Evolutionary conservation across 64 coral and sea anemone species (phyloP).

Genomic region (Porites lutea): DNA sequence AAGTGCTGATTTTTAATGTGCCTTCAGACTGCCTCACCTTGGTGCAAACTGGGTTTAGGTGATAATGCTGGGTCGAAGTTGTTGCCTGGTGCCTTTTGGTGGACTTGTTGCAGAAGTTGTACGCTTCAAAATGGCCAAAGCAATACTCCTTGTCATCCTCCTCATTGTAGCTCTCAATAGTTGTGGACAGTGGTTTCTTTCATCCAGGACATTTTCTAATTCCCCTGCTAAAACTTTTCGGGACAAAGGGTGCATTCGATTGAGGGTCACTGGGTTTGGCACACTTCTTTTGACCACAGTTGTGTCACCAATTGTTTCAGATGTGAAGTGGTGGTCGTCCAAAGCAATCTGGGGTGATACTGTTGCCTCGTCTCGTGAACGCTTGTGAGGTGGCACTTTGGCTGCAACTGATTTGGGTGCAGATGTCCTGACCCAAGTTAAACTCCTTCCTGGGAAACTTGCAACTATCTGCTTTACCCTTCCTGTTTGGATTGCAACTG

Average conservation of each 20-base stretch:
- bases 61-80: conserved; percentile 32
- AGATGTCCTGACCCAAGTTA: conserved; percentile 37
- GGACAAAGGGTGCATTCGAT: conserved; percentile 45
- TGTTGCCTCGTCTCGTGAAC: conserved; percentile 24
- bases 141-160: conserved; percentile 53
- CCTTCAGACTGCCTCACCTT: neutral
- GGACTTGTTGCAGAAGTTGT: conserved; percentile 66
- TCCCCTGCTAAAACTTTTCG: conserved; percentile 38
- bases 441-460: conserved; percentile 49
- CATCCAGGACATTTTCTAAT: conserved; percentile 75
- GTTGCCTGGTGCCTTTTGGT: conserved; percentile 16
- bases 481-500: conserved; percentile 44
- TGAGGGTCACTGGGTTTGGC: conserved; percentile 56
- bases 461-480: conserved; percentile 41
- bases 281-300: conserved; percentile 52
- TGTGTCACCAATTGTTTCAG: conserved; percentile 38
- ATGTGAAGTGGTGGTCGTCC: conserved; percentile 42
- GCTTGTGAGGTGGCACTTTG: conserved; percentile 65
- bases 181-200: conserved; percentile 39
- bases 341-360: conserved; percentile 37
- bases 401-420: conserved; percentile 62
- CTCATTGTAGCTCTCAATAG: conserved; percentile 37
- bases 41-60: conserved; percentile 29
- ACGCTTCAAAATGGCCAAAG: conserved; percentile 57
- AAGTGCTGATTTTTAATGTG: conserved; percentile 35